Evolutionary conservation across 92 coral and sea anemone species (phyloP), one percentile per base, ranked within the genome.

Genomic region (Blastomussa wellsi): DNA sequence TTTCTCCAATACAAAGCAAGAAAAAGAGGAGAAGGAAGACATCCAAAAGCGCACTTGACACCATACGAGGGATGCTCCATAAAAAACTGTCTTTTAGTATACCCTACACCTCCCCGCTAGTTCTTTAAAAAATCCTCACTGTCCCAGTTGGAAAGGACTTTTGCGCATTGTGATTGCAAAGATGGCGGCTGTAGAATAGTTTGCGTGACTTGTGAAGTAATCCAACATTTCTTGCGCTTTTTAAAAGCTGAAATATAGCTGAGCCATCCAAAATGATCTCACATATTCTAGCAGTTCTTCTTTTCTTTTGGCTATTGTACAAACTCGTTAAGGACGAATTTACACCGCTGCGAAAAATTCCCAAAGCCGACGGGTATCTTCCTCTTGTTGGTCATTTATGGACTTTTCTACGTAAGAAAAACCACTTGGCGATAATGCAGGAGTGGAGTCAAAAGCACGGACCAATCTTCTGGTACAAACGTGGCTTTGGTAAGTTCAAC

Each of bases 381-480:
- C 91, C 91, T 12, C 14, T 91, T 0, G 8, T 82, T 38, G 94
- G 87, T 7, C 84, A 88, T 41, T 55, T 72, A 48, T 48, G 66
- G 67, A 48, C 59, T 26, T 84, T 91, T 51, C 68, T 71, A 4
- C 65, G 82, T 3, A 39, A 77, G 33, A 88, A 84, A 80, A 90
- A 91, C 76, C 87, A 81, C 42, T 5, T 77, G 44, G 76, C 84
- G 32, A 8, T 84, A 72, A 15, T 84, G 42, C 66, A 66, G 62
- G 87, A 91, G 26, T 91, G 91, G 94, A 82, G 79, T 49, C 64
- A 88, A 60, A 74, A 66, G 62, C 71, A 91, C 44, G 94, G 94
- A 11, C 87, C 89, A 32, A 81, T 91, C 52, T 67, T 91, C 60
- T 51, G 79, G 20, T 85, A 76, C 53, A 80, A 79, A 51, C 92